Percentiles rank a stretch among this genome's conserved stretches.
Conservation (phyloP, 2,113 vertebrate species). For the Podilymbus podiceps region DNA sequence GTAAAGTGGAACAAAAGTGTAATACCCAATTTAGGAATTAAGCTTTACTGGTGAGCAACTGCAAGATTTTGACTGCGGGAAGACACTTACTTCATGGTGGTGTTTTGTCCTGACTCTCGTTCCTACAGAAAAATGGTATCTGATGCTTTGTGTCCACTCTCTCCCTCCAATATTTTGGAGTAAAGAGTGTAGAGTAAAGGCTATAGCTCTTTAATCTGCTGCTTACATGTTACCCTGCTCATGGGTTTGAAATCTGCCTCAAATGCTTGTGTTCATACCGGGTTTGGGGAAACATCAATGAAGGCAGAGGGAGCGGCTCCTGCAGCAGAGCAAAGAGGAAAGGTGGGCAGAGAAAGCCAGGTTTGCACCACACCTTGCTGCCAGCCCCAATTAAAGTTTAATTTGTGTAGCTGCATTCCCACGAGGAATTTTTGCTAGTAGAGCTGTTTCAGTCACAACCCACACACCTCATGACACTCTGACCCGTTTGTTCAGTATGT, state of each 20-base stretch:
- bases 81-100: background rate
- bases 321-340: background rate
- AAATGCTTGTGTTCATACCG: fast-evolving
- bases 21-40: background rate
- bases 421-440: background rate
- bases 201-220: background rate
- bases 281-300: background rate
- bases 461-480: background rate
- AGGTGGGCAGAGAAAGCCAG: background rate
- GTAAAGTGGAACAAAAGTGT: background rate
- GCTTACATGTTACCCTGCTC: background rate
- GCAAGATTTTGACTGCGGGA: background rate
- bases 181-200: background rate
- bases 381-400: background rate
- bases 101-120: background rate
- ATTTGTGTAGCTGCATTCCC: no score
- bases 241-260: background rate
- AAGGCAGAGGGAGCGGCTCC: background rate
- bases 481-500: background rate
- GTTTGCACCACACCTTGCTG: background rate
- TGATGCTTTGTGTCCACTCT: background rate
- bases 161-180: background rate
- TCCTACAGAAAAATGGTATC: background rate
- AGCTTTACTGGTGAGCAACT: background rate
- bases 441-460: background rate